Evolutionary conservation across 2,797 vertebrate species (phyloP), one percentile per base, ranked within the genome.

Genomic region (Spinus pinus): DNA sequence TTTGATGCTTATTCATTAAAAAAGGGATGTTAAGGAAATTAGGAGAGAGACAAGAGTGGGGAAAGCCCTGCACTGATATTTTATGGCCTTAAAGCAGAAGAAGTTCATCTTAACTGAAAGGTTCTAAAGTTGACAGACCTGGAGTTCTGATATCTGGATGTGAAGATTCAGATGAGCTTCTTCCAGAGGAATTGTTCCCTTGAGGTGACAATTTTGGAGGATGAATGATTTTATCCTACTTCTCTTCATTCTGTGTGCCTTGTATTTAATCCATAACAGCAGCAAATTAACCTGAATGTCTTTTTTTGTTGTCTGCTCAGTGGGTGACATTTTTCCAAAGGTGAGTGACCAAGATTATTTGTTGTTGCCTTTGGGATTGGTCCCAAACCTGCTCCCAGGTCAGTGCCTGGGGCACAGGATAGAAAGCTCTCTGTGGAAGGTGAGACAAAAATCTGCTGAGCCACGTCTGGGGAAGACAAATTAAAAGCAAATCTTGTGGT

Each of bases 371-470:
- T 54, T 47, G 42, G 71, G 74, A 8, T 31, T 84, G 57, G 23
- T n/a, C 27, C 56, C 42, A 72, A 69, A 42, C 2, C 65, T 66
- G 35, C 13, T 75, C 17, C 6, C 44, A 58, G 66, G 2, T 10
- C 51, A 16, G 28, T 44, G 44, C 51, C 28, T 1, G 0, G 64
- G 20, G 23, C 21, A 37, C 1, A 4, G 64, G 19, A 30, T 13
- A 31, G 50, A 72, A 75, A 37, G 14, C 39, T 47, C 17, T 11
- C 0, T 9, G 35, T 44, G 37, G 28, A 17, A 78, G 44, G 37
- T 1, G 47, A 69, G 35, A 14, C 18, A 62, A 41, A 69, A 88
- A 35, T 64, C 67, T 81, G 23, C 54, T 74, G 81, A 72, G 65
- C 39, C 41, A 15, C 3, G 0, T 65, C 19, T 46, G 41, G 30